Conservation (phyloP, 2,113 vertebrate species). For the Mugil cephalus region DNA sequence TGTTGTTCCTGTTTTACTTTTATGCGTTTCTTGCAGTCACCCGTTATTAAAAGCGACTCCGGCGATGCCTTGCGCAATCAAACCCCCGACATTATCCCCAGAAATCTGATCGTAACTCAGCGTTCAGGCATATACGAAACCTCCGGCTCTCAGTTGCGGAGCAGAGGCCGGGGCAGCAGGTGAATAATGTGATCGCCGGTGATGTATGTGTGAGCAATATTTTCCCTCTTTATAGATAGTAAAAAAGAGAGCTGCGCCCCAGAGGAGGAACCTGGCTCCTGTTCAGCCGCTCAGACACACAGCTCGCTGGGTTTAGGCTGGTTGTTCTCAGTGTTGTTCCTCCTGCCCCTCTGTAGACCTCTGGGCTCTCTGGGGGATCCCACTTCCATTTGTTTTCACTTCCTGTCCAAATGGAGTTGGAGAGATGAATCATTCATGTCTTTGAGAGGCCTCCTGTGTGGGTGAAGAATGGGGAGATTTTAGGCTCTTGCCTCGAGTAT, state of each 20-base stretch:
- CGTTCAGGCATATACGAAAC: not conserved
- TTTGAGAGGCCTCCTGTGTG: constrained; percentile 55
- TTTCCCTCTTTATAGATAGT: constrained; percentile 57
- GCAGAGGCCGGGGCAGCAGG: not conserved
- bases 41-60: not conserved
- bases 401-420: constrained; percentile 66
- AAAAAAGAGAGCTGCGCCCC: constrained; percentile 43
- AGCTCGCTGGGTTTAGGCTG: constrained; percentile 51
- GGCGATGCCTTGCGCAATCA: not conserved
- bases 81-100: constrained; percentile 1
- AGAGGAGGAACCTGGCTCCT: constrained; percentile 54
- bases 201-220: constrained; percentile 48
- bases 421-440: constrained; percentile 72
- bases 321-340: constrained; percentile 68
- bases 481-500: constrained; percentile 12
- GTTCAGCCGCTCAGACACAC: constrained; percentile 55
- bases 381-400: constrained; percentile 75
- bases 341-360: constrained; percentile 52
- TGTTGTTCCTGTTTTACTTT: constrained; percentile 12
- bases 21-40: constrained; percentile 1
- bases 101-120: constrained; percentile 11
- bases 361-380: constrained; percentile 44
- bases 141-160: constrained; percentile 18
- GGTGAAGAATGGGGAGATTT: constrained; percentile 61
- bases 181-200: constrained; percentile 43